phyloP scores from a whole-genome alignment of 2,113 vertebrate genomes.

The Marmota flaviventris region DNA sequence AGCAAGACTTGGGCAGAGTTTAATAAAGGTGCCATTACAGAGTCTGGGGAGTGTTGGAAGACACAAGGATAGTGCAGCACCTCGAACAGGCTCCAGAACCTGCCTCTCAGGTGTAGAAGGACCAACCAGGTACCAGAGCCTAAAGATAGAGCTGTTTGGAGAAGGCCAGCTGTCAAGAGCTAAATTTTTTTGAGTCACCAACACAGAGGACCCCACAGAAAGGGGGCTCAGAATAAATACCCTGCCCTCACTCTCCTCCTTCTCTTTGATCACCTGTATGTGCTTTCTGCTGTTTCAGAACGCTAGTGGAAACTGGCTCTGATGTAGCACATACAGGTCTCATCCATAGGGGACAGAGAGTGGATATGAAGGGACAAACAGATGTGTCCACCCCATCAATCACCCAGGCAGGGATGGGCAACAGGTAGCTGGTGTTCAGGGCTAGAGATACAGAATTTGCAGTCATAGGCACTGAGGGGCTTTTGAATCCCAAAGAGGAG shows the following conservation, averaged over 20 bases:
- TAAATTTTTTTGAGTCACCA: background rate
- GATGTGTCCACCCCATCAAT: background rate
- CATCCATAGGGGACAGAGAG: background rate
- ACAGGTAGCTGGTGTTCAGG: too few species aligned
- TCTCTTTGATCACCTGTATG: background rate
- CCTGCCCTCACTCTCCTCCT: background rate
- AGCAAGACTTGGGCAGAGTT: background rate
- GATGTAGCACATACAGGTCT: background rate
- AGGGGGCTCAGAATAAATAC: background rate
- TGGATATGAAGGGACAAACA: rapidly evolving
- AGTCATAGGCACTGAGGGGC: background rate
- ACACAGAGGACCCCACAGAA: background rate
- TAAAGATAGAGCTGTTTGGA: background rate
- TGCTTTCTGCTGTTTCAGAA: background rate
- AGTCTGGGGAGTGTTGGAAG: background rate
- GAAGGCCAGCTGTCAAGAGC: background rate
- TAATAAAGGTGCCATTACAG: background rate
- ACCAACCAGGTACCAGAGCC: background rate
- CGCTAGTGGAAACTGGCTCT: background rate
- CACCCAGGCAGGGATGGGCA: too few species aligned
- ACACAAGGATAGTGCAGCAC: background rate
- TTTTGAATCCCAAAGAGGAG: background rate
- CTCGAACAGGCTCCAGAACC: background rate
- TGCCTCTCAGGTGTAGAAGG: background rate
- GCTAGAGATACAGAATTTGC: background rate